Conservation (phyloP, 2,113 vertebrate species). For the Spilogale gracilis region DNA sequence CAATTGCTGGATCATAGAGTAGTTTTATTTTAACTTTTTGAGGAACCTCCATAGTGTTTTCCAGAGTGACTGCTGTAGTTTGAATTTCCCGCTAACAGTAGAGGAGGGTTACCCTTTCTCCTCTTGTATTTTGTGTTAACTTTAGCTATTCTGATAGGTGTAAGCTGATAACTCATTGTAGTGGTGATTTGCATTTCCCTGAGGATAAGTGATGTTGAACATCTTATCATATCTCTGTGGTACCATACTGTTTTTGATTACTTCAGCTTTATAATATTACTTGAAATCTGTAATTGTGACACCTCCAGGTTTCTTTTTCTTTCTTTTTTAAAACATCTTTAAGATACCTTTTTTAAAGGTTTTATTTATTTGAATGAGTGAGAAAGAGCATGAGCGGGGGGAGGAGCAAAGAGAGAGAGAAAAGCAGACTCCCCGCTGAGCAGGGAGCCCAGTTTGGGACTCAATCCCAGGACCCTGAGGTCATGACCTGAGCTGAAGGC, state of each 20-base stretch:
- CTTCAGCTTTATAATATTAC: neutral
- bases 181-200: neutral
- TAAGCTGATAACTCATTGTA: neutral
- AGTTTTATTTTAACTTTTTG: neutral
- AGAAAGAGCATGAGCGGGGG: no score
- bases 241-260: neutral
- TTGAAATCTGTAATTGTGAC: neutral
- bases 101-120: neutral
- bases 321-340: neutral
- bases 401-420: no score
- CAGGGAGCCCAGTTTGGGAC: no score
- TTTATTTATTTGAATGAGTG: no score
- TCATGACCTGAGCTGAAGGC: no score
- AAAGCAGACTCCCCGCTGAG: no score
- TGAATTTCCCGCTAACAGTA: neutral
- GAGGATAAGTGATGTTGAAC: neutral
- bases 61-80: neutral
- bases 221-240: neutral
- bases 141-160: neutral
- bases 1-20: neutral
- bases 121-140: neutral
- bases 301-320: neutral
- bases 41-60: neutral
- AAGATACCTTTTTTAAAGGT: no score
- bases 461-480: no score